Evolutionary conservation across 2,113 vertebrate species (phyloP), one percentile per base, ranked within the genome.

Genomic region (Megaceryle maxima): DNA sequence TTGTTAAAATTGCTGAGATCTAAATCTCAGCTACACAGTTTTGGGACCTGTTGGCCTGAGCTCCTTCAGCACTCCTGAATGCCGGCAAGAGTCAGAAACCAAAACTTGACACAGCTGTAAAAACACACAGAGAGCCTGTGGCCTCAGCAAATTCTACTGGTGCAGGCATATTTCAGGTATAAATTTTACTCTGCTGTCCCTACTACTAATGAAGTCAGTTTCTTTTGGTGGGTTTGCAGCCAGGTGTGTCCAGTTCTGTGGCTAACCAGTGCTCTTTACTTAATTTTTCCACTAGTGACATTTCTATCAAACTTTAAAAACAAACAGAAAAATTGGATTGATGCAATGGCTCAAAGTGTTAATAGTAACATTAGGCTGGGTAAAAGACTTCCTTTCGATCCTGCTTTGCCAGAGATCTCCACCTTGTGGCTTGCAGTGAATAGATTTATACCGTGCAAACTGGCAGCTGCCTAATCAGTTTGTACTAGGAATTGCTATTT

Each of bases 51-150:
- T 98, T 98, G 98, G 97, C 96, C 97, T 97, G 98, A 96, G 97
- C 97, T 97, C 96, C 95, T 98, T 97, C 97, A 96, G 95, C 89
- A 94, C 97, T 98, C 96, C 93, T 97, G 96, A 97, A 97, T 97
- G 97, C 97, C 97, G 94, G 97, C 97, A 97, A 97, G 96, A 98
- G 97, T 97, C 94, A 96, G 97, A 98, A 98, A 97, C 95, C 95
- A 96, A 98, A 98, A 97, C 97, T 98, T 97, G 97, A 98, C 96
- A 93, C 98, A 99, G 98, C 98, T 99, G 98, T 99, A 96, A 98
- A 98, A 99, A 99, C 98, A 98, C 92, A 97, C 51, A 22, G 93
- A 91, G 91, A 96, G 97, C 97, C 97, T 98, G 97, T 98, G 98
- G 98, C 98, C 97, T 98, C 97, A 97, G 97, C 96, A 91, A 94